phyloP scores from a whole-genome alignment of 2,888 invertebrate species.

The Muscina levida region DNA sequence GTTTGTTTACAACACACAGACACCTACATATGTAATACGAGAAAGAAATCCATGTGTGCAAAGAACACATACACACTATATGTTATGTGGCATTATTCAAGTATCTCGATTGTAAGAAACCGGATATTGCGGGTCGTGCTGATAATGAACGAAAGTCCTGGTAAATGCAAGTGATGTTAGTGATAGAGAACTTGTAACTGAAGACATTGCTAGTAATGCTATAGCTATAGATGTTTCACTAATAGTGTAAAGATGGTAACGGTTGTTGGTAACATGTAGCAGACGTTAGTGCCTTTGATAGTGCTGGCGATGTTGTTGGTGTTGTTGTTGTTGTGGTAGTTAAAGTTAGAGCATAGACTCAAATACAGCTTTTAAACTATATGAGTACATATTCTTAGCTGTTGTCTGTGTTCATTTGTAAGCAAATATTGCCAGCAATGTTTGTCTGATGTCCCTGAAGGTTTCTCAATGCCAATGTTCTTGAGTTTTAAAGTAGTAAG shows the following conservation, averaged over 20 bases:
- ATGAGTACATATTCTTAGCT: background rate
- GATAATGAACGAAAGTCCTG: conserved; percentile 47
- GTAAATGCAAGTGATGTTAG: background rate
- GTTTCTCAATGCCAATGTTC: conserved; percentile 38
- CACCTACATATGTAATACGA: conserved; percentile 12
- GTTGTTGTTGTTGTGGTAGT: conserved; percentile 25
- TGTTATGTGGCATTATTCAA: conserved; percentile 15
- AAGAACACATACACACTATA: background rate
- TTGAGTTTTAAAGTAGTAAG: background rate
- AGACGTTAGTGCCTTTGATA: too few relatives aligned
- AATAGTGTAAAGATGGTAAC: too few relatives aligned
- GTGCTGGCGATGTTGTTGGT: conserved; percentile 17
- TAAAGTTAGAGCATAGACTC: conserved; percentile 38
- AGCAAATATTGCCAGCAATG: conserved; percentile 53
- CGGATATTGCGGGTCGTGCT: conserved; percentile 67
- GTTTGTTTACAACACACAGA: conserved; percentile 50
- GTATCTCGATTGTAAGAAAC: conserved; percentile 54
- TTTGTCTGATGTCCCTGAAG: conserved; percentile 56
- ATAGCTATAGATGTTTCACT: too few relatives aligned
- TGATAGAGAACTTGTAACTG: too few relatives aligned
- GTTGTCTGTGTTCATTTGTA: conserved; percentile 3
- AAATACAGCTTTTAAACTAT: background rate
- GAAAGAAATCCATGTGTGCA: background rate
- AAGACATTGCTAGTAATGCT: too few relatives aligned
- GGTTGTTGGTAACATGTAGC: too few relatives aligned